Conservation (phyloP, 2,113 vertebrate species). For the Urocitellus parryii region DNA sequence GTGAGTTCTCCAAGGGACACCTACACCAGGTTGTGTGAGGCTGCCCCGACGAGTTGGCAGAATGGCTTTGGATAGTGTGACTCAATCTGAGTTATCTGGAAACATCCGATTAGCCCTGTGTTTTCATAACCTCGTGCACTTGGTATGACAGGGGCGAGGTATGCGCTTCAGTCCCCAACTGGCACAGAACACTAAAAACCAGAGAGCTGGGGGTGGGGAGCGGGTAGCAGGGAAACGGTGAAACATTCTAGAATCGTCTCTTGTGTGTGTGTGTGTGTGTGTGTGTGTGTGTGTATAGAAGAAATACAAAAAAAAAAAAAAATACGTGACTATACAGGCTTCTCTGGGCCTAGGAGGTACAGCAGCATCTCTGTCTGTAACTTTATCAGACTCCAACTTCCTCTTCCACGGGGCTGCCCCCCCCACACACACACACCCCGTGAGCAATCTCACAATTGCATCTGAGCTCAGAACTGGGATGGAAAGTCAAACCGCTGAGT, state of each 20-base stretch:
- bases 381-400: conserved; percentile 12
- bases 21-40: neutral
- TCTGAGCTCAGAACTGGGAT: conserved; percentile 38
- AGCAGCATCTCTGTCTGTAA: neutral
- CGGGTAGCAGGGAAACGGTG: neutral
- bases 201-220: neutral
- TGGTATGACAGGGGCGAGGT: neutral
- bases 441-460: neutral
- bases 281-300: neutral
- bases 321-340: neutral
- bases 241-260: neutral
- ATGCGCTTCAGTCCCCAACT: conserved; percentile 1
- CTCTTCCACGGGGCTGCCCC: neutral
- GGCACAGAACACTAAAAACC: conserved; percentile 44
- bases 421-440: neutral
- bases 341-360: neutral
- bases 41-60: neutral
- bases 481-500: conserved; percentile 83
- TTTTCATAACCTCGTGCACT: conserved; percentile 35
- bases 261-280: neutral
- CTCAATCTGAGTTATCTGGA: conserved; percentile 51
- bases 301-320: too few relatives aligned
- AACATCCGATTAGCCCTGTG: neutral
- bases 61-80: conserved; percentile 44
- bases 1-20: neutral